These are phyloP conservation scores for Pentalonia nigronervosa DNA, from an alignment of 1,140 invertebrate genomes.

Conservation along the genomic window DNA sequence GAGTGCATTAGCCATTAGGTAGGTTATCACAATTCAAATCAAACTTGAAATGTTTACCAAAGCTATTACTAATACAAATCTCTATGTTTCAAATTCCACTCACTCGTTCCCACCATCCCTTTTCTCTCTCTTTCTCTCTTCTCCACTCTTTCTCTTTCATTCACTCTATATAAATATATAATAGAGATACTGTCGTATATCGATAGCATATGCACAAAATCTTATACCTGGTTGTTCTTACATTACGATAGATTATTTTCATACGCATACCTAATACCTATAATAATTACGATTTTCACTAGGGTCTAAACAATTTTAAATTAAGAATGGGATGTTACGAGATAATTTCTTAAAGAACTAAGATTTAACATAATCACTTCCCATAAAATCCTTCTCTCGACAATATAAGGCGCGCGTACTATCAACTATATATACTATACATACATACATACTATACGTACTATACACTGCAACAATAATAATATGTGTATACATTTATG, in stretches of 20 bases:
- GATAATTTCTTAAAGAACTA: too few species aligned
- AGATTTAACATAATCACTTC: not conserved
- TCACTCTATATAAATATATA: not conserved
- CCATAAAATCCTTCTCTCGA: not conserved
- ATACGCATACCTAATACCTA: too few species aligned
- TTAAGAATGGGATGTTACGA: too few species aligned
- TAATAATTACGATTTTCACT: too few species aligned
- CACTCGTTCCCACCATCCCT: not conserved
- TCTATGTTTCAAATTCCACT: not conserved
- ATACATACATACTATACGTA: too few species aligned
- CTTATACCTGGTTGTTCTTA: too few species aligned
- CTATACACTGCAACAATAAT: not conserved
- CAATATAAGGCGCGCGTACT: not conserved
- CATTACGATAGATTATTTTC: too few species aligned
- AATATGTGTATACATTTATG: not conserved
- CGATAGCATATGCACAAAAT: too few species aligned
- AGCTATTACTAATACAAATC: not conserved
- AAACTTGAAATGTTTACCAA: not conserved
- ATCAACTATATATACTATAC: too few species aligned
- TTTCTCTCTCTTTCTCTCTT: not conserved
- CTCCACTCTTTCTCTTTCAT: not conserved
- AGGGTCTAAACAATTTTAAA: too few species aligned
- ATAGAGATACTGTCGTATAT: not conserved
- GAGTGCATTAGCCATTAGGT: not conserved
- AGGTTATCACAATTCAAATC: not conserved